Conservation (phyloP, 2,888 invertebrate genomes). For the Agrilus mali region DNA sequence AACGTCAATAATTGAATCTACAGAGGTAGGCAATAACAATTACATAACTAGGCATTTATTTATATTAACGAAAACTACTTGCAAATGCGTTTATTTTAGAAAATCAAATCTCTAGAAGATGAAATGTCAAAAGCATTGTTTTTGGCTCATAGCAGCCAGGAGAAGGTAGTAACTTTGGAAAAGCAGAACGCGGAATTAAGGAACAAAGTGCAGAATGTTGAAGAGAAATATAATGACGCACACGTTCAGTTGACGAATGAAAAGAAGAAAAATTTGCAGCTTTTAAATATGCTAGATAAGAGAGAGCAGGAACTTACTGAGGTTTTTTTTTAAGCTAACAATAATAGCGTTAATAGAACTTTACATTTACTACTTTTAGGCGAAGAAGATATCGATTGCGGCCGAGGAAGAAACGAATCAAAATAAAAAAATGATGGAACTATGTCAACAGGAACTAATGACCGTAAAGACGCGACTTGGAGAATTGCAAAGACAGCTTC, state of each 20-base stretch:
- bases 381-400: constrained; percentile 22
- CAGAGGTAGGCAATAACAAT: background rate
- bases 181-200: constrained; percentile 38
- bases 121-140: constrained; percentile 62
- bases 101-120: constrained; percentile 50
- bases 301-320: constrained; percentile 44
- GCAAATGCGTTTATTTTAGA: constrained; percentile 17
- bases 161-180: constrained; percentile 46
- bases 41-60: background rate
- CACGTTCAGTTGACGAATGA: constrained; percentile 38
- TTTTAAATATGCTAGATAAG: constrained; percentile 47
- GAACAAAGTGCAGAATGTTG: constrained; percentile 29
- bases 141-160: constrained; percentile 53
- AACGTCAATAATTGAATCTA: background rate
- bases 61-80: background rate
- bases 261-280: constrained; percentile 37
- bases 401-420: constrained; percentile 26
- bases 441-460: constrained; percentile 30
- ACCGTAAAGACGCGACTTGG: constrained; percentile 23
- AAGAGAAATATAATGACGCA: constrained; percentile 32
- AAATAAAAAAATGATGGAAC: constrained; percentile 41
- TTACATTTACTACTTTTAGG: constrained; percentile 20
- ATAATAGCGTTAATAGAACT: background rate
- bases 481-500: constrained; percentile 19
- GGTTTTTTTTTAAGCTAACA: constrained; percentile 32